Evolutionary conservation across 2,797 vertebrate species (phyloP).

Genomic region (Selene dorsalis): DNA sequence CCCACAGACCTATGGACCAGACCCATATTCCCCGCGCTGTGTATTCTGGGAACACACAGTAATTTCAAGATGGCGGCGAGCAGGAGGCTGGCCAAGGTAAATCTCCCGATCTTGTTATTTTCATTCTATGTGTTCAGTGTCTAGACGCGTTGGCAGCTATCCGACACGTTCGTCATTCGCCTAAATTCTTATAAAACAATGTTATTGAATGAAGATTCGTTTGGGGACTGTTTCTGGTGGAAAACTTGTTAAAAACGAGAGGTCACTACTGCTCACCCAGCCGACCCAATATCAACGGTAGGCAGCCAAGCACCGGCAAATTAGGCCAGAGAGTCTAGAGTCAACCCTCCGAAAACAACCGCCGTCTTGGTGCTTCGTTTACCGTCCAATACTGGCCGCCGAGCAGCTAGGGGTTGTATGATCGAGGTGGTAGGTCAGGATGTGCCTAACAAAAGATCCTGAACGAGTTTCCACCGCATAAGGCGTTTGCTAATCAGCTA

Average conservation of each 20-base stretch:
- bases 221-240: neutral
- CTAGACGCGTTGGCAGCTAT: fast-evolving
- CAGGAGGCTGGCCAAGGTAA: conserved; percentile 86
- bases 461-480: conserved; percentile 15
- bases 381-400: neutral
- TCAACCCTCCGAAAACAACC: neutral
- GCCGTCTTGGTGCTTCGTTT: fast-evolving
- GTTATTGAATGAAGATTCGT: neutral
- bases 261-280: conserved; percentile 66
- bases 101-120: conserved; percentile 66
- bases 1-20: conserved; percentile 23
- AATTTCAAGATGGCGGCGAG: conserved; percentile 89
- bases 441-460: neutral
- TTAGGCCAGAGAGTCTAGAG: conserved; percentile 66
- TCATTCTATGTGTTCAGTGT: neutral
- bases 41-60: conserved; percentile 84
- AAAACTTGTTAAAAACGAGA: conserved; percentile 46
- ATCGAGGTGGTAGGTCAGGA: no score
- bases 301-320: conserved; percentile 71
- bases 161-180: fast-evolving
- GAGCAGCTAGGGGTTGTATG: neutral
- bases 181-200: neutral
- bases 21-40: conserved; percentile 74
- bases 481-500: conserved; percentile 58
- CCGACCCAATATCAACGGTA: conserved; percentile 52